Percentiles rank a stretch among this genome's conserved stretches.
Conservation (phyloP, 2,888 invertebrate genomes). For the Epinotia nisella region DNA sequence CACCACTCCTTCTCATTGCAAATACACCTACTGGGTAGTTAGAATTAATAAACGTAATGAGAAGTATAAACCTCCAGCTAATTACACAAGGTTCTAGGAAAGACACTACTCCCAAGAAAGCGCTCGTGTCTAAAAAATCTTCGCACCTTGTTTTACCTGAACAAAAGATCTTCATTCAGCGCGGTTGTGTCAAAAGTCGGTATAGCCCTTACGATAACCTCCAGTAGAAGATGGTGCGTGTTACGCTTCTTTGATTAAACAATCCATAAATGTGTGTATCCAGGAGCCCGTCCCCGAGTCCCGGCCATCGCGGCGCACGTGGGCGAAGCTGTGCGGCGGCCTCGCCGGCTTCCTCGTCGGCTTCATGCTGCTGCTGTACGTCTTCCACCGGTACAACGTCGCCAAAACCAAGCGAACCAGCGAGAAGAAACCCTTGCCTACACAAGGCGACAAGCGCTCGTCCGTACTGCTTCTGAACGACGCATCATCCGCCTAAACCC, state of each 20-base stretch:
- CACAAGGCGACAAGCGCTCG: conserved; percentile 63
- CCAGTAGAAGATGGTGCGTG: too few relatives aligned
- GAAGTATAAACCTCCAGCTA: too few relatives aligned
- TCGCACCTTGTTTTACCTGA: too few relatives aligned
- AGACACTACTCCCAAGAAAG: too few relatives aligned
- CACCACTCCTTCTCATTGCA: too few relatives aligned
- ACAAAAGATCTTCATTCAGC: too few relatives aligned
- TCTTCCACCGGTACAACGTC: conserved; percentile 80
- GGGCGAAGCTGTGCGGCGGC: conserved; percentile 77
- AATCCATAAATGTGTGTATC: not conserved
- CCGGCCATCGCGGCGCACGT: conserved; percentile 68
- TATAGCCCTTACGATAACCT: too few relatives aligned
- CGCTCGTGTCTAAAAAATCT: too few relatives aligned
- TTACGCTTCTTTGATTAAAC: not conserved
- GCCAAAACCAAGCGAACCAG: conserved; percentile 69
- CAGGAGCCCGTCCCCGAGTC: conserved; percentile 29
- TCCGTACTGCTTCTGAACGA: conserved; percentile 67
- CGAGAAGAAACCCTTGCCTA: conserved; percentile 61
- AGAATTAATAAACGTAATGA: too few relatives aligned
- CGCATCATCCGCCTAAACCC: conserved; percentile 46
- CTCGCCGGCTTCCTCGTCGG: conserved; percentile 77
- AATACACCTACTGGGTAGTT: too few relatives aligned
- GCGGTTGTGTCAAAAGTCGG: too few relatives aligned
- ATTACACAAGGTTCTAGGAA: too few relatives aligned
- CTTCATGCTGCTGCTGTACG: conserved; percentile 76